Evolutionary conservation across 1,140 invertebrate species (phyloP), one percentile per base, ranked within the genome.

Genomic region (Hylaeus anthracinus): DNA sequence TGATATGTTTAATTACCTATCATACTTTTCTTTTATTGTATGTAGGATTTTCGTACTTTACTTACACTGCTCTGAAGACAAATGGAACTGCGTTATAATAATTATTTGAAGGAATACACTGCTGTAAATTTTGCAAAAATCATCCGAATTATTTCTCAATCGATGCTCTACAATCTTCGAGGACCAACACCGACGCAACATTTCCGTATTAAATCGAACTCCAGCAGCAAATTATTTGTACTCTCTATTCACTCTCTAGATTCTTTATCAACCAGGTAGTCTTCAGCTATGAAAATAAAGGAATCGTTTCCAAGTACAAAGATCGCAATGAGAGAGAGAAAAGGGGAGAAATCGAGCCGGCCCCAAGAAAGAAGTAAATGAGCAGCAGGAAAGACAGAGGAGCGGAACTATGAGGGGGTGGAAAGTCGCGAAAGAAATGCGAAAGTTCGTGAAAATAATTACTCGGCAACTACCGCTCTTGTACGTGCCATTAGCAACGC

Each of bases 371-470:
- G 51, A 67, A 66, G 69, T 64, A 77, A 60, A 15, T 43, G 37
- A 51, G 41, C 72, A 55, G 53, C 8, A 26, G 60, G 45, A n/a
- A 64, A 64, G 61, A 64, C 1, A 45, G 5, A 48, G 45, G 48
- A 1, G 4, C n/a, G 5, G 4, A 65, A 41, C 67, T 8, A 15
- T 14, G 56, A 51, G 63, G 48, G 53, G 61, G 65, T 10, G 64
- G 58, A 51, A 65, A 15, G 12, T 4, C 63, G 64, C 48, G 51
- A 82, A 71, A 60, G 56, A 60, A 86, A 81, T 8, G 55, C 43
- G 43, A 58, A 58, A 78, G 64, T 83, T 58, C 53, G 45, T 77
- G 80, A 71, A 88, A 85, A 86, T 87, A 81, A 87, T 81, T 81
- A 70, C 65, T 85, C n/a, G 15, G 58, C 6, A 60, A 65, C 10